phyloP scores from a whole-genome alignment of 1,140 invertebrate genomes.

The Euwallacea fornicatus region DNA sequence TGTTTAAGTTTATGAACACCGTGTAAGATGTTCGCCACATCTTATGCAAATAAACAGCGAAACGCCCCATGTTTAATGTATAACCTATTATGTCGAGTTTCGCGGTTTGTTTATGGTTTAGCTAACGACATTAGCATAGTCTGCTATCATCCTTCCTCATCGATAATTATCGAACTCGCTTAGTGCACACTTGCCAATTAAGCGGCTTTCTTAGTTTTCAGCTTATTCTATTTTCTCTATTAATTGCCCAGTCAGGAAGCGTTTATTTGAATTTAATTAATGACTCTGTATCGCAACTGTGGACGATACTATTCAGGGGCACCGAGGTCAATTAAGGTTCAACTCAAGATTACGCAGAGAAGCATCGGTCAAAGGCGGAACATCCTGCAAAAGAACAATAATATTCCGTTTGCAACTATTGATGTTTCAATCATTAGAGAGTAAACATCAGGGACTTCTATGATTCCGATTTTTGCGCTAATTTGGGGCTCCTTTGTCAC shows the following conservation, averaged over 20 bases:
- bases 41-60: constrained; percentile 33
- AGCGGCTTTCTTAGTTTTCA: constrained; percentile 4
- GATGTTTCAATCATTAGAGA: no score
- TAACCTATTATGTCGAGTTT: constrained; percentile 37
- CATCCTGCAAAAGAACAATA: no score
- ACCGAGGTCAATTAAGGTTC: not conserved
- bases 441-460: no score
- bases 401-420: no score
- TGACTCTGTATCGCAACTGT: not conserved
- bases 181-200: constrained; percentile 27
- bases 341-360: not conserved
- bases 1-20: constrained; percentile 32
- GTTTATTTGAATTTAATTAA: constrained; percentile 8
- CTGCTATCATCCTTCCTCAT: constrained; percentile 32
- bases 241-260: not conserved
- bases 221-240: constrained; percentile 1
- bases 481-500: no score
- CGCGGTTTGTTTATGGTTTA: constrained; percentile 36
- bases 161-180: constrained; percentile 31
- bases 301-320: no score
- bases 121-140: constrained; percentile 34
- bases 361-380: not conserved
- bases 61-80: constrained; percentile 35
- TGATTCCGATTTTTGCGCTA: no score
- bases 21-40: constrained; percentile 37